Conservation (phyloP, 2,888 invertebrate species). For the Brassicogethes aeneus region DNA sequence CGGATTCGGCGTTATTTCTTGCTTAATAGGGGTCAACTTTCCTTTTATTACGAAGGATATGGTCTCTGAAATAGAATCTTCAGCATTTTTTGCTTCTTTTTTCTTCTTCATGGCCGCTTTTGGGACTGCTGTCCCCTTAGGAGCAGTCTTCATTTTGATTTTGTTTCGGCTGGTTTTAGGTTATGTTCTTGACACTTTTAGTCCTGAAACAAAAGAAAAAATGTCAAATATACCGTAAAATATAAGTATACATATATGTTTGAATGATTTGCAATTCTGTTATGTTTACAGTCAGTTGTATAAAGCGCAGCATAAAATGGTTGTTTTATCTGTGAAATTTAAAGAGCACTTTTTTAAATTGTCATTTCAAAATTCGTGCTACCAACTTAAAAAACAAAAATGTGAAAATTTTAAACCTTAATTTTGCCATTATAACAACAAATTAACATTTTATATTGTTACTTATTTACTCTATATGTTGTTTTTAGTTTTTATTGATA, state of each 20-base stretch:
- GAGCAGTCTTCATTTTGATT: constrained; percentile 5
- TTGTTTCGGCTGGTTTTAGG: too few species aligned
- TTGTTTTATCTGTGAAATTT: too few species aligned
- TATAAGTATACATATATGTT: background rate
- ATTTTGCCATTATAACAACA: too few species aligned
- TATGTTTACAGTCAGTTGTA: background rate
- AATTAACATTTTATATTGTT: too few species aligned
- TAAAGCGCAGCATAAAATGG: background rate
- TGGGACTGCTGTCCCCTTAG: constrained; percentile 9
- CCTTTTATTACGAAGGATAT: constrained; percentile 39
- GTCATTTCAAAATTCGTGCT: too few species aligned
- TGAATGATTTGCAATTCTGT: background rate
- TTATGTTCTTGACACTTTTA: too few species aligned
- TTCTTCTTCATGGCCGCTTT: constrained; percentile 23
- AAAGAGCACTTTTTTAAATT: too few species aligned
- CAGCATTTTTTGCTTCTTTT: constrained; percentile 20
- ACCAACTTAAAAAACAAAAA: too few species aligned
- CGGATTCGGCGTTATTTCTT: background rate
- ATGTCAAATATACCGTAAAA: background rate
- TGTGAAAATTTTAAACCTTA: too few species aligned
- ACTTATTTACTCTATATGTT: too few species aligned
- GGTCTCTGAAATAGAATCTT: constrained; percentile 36
- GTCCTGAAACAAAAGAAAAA: background rate
- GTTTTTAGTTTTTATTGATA: too few species aligned
- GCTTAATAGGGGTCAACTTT: constrained; percentile 27